phyloP scores from a whole-genome alignment of 2,797 vertebrate genomes.

The Numenius phaeopus region DNA sequence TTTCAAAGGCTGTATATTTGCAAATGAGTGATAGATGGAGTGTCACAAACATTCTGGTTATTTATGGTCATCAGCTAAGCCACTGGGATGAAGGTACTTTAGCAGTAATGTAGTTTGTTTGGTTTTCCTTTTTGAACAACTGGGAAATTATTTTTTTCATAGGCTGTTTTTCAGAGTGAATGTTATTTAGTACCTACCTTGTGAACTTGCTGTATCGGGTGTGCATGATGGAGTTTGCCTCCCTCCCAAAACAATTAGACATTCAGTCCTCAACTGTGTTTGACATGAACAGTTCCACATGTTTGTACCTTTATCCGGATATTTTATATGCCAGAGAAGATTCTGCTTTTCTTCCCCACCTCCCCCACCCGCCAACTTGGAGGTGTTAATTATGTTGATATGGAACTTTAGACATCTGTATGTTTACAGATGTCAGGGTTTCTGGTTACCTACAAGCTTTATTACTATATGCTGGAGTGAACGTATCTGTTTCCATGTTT shows the following conservation, averaged over 20 bases:
- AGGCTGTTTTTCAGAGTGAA: neutral
- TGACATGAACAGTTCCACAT: neutral
- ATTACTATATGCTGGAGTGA: neutral
- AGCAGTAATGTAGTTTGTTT: neutral
- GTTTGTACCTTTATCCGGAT: neutral
- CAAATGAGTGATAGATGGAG: slow-evolving; percentile 36
- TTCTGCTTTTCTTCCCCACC: neutral
- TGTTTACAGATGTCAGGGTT: neutral
- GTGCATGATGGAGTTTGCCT: neutral
- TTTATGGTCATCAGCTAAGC: slow-evolving; percentile 16
- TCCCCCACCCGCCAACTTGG: neutral
- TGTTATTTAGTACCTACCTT: neutral
- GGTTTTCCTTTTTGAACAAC: neutral
- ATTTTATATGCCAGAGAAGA: neutral
- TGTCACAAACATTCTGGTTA: neutral
- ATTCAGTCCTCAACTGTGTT: neutral
- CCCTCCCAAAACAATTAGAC: neutral
- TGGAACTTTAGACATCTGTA: neutral
- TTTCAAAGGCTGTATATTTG: slow-evolving; percentile 31
- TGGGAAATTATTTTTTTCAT: slow-evolving; percentile 14
- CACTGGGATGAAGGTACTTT: slow-evolving; percentile 24
- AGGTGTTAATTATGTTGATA: neutral
- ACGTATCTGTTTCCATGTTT: neutral
- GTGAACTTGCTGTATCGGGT: neutral
- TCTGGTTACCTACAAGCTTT: neutral